Evolutionary conservation across 2,797 vertebrate genomes (phyloP).

Genomic region (Ceyx erithaca): DNA sequence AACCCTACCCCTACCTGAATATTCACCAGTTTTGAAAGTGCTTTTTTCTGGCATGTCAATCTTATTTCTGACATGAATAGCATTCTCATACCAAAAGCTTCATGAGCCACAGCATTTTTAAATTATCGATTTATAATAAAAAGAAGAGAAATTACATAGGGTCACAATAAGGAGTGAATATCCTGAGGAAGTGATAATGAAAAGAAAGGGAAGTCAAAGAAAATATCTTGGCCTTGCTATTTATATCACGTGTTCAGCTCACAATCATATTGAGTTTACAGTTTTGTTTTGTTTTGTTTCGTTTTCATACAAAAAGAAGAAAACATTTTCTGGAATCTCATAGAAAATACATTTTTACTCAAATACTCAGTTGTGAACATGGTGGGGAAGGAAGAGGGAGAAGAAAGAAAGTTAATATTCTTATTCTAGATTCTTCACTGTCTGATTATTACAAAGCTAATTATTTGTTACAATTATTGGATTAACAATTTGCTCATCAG

Average conservation of each 20-base stretch:
- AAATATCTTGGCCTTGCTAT: conserved; percentile 1
- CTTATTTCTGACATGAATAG: conserved; percentile 44
- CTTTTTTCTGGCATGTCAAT: conserved; percentile 41
- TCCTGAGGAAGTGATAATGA: conserved; percentile 38
- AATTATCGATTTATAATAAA: conserved; percentile 61
- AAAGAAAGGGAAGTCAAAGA: conserved; percentile 52
- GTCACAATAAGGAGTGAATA: conserved; percentile 45
- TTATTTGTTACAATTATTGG: conserved; percentile 74
- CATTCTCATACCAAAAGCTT: conserved; percentile 38
- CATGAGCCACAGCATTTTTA: conserved; percentile 55
- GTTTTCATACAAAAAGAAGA: not conserved
- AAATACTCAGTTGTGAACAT: not conserved
- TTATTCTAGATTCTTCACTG: conserved; percentile 38
- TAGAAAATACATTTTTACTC: not conserved
- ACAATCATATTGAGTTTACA: not conserved
- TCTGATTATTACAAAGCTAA: conserved; percentile 67
- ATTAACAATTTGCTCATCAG: conserved; percentile 70
- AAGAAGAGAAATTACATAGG: conserved; percentile 52
- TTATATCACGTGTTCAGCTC: not conserved
- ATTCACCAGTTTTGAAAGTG: conserved; percentile 9
- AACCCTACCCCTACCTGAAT: conserved; percentile 9
- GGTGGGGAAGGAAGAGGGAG: not conserved
- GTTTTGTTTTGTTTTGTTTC: not conserved
- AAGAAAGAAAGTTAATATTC: not conserved
- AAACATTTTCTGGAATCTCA: not conserved